These are phyloP conservation scores for Podarcis raffonei DNA, from an alignment of 2,113 vertebrate genomes.

Conservation along the genomic window DNA sequence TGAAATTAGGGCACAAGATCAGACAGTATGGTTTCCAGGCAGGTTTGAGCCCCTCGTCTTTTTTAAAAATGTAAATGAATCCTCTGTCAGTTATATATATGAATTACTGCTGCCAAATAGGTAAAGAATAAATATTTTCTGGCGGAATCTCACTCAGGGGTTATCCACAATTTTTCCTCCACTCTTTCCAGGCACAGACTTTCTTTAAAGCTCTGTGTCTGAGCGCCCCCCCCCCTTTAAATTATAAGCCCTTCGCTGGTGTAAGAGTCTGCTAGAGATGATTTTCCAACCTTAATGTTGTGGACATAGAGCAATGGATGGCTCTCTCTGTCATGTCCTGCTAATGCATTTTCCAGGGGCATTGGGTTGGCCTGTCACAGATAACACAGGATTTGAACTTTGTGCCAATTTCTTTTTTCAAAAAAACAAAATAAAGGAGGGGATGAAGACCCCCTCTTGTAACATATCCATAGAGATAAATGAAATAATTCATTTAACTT, in stretches of 20 bases:
- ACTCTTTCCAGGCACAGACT: too few relatives aligned
- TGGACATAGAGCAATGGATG: neutral
- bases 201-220: too few relatives aligned
- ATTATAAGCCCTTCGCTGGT: too few relatives aligned
- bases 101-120: neutral
- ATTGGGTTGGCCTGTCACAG: neutral
- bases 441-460: too few relatives aligned
- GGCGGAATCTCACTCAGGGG: too few relatives aligned
- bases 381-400: neutral
- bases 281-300: neutral
- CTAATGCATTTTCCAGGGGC: too few relatives aligned
- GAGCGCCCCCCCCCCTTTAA: too few relatives aligned
- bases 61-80: neutral
- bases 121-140: neutral
- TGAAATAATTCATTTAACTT: neutral
- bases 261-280: too few relatives aligned
- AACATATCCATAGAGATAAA: neutral
- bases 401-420: neutral
- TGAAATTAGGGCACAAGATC: too few relatives aligned
- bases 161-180: too few relatives aligned
- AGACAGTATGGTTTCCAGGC: neutral
- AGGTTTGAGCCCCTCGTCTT: neutral
- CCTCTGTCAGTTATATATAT: neutral
- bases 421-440: too few relatives aligned
- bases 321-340: too few relatives aligned